These are phyloP conservation scores for Aix galericulata DNA, from an alignment of 2,113 vertebrate species.

Conservation along the genomic window DNA sequence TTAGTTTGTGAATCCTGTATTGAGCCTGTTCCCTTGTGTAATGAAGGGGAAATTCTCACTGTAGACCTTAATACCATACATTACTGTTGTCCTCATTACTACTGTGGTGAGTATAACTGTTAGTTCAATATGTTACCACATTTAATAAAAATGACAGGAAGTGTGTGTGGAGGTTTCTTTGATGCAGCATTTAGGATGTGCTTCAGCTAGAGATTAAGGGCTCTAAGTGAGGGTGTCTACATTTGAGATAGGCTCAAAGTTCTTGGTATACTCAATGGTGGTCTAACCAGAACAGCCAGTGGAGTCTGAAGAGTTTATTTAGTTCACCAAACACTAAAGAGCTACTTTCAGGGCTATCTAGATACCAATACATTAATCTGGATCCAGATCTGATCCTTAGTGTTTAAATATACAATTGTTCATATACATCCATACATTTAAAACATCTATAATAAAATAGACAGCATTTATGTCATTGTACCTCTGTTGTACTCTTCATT, in stretches of 20 bases:
- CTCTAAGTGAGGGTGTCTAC: neutral
- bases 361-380: neutral
- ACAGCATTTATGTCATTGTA: neutral
- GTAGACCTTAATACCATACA: constrained; percentile 87
- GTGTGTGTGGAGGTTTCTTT: neutral
- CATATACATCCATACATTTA: neutral
- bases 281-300: neutral
- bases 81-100: constrained; percentile 91
- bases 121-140: neutral
- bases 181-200: neutral
- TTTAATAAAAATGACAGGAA: neutral
- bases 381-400: neutral
- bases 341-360: neutral
- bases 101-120: constrained; percentile 84
- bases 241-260: neutral
- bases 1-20: constrained; percentile 89
- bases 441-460: neutral
- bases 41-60: constrained; percentile 89
- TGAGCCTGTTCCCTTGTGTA: constrained; percentile 87
- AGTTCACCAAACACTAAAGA: neutral
- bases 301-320: neutral
- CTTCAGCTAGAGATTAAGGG: neutral
- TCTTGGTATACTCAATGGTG: neutral
- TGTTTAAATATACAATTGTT: neutral
- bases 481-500: neutral